Base-by-base conservation (phyloP, 1,140 invertebrate genomes). In the Drosophila oshimai region DNA sequence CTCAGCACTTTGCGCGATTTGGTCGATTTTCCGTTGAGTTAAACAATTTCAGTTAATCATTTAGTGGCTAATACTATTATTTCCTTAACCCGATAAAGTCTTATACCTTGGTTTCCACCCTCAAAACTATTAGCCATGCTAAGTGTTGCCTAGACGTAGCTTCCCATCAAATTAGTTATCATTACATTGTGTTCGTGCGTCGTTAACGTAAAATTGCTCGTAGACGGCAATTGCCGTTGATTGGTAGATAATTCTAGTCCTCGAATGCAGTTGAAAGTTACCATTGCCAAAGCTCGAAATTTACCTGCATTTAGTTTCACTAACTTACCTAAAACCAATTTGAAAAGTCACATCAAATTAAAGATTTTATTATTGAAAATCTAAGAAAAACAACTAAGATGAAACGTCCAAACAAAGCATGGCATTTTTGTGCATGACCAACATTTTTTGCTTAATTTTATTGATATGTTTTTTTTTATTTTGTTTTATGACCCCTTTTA, bases 351-450 rank as follows among this genome's bases (percentile, higher is more conserved):
- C 46, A 6, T 20, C 20, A 57, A 57, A 42, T 24, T 20, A 31
- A 74, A 33, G n/a, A 69, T 64, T 51, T 26, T 47, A 36, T 34
- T 49, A 49, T 26, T 31, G 18, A 18, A 46, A 55, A 51, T 15
- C 6, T 6, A 53, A 31, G 34, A 12, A 44, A 74, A 47, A 62
- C n/a, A 54, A 64, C 36, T 54, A 46, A 39, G 36, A 58, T 22
- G 15, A 54, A 39, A 60, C 60, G 62, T 77, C 79, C 6, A 50
- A 67, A 46, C 26, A 65, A 64, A 90, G 89, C 89, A 90, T 90
- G 89, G 89, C 89, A 90, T 90, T 90, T 90, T 90, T 90, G 89
- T 90, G 89, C 89, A 90, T 90, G 89, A 83, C 71, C 64, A 75
- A 67, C n/a, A n/a, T 28, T 73, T 71, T 54, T 68, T 60, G 57